Percentiles rank a stretch among this genome's conserved stretches.
Conservation (phyloP, 1,140 invertebrate species). For the Drosophila busckii region DNA sequence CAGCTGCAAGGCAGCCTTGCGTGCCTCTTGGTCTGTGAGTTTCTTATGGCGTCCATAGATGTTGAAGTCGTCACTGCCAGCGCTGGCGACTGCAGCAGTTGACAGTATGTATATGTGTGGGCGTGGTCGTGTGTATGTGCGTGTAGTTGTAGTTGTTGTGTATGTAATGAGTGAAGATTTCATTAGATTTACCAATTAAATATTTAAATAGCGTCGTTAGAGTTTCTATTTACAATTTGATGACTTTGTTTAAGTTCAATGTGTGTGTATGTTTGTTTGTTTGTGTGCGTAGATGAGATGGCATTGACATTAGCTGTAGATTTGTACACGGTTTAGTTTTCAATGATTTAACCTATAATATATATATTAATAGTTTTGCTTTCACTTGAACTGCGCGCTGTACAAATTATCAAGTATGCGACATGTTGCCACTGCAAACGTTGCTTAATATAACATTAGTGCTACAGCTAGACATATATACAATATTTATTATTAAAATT, state of each 20-base stretch:
- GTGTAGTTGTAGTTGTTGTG: constrained; percentile 39
- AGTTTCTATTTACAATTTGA: constrained; percentile 55
- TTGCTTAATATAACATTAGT: constrained; percentile 30
- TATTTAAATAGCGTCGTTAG: constrained; percentile 35
- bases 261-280: constrained; percentile 6
- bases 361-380: no score
- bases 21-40: constrained; percentile 59
- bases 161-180: constrained; percentile 72
- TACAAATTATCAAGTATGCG: constrained; percentile 64
- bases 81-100: constrained; percentile 36
- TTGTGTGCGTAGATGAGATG: neutral
- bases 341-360: neutral
- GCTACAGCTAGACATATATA: constrained; percentile 14
- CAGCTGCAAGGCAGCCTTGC: constrained; percentile 59
- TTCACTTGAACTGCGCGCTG: constrained; percentile 21
- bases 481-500: constrained; percentile 1
- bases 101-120: constrained; percentile 17
- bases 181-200: constrained; percentile 68
- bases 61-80: constrained; percentile 63
- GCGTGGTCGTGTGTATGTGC: constrained; percentile 13
- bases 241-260: constrained; percentile 1
- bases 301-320: neutral
- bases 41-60: constrained; percentile 72
- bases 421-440: constrained; percentile 51
- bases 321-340: constrained; percentile 11